Evolutionary conservation across 2,888 invertebrate genomes (phyloP).

Genomic region (Phragmatobia fuliginosa): DNA sequence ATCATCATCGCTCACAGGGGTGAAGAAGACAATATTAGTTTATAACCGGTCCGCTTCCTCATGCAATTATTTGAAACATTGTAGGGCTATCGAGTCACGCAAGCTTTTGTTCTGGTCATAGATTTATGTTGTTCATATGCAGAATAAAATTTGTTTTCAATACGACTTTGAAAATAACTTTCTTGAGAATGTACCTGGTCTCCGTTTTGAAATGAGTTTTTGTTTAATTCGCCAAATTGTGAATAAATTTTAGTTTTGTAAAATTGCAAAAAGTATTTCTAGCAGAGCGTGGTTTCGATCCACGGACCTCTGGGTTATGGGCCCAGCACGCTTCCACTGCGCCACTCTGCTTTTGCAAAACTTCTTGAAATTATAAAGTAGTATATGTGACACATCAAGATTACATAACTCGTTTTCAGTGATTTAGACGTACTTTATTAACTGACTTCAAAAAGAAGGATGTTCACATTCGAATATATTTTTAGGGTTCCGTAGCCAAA

Average conservation of each 20-base stretch:
- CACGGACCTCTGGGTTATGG: slow-evolving; percentile 96
- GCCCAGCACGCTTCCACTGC: slow-evolving; percentile 94
- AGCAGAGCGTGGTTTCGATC: slow-evolving; percentile 95
- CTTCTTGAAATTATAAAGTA: slow-evolving; percentile 11
- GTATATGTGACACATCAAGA: neutral
- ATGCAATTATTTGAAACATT: slow-evolving; percentile 57
- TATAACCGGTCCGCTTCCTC: slow-evolving; percentile 59
- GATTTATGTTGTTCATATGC: slow-evolving; percentile 14
- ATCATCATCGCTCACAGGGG: slow-evolving; percentile 75
- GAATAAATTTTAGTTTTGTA: neutral
- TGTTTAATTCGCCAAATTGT: too few relatives aligned
- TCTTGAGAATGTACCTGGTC: too few relatives aligned
- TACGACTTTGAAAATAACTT: neutral
- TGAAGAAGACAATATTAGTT: slow-evolving; percentile 66
- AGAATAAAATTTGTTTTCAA: neutral
- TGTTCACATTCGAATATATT: too few relatives aligned
- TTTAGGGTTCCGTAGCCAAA: too few relatives aligned
- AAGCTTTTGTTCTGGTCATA: slow-evolving; percentile 32
- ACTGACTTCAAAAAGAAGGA: too few relatives aligned
- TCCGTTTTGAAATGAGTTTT: too few relatives aligned
- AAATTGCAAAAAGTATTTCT: slow-evolving; percentile 53
- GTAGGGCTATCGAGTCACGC: slow-evolving; percentile 49
- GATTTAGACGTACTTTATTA: too few relatives aligned
- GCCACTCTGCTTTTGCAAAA: slow-evolving; percentile 89
- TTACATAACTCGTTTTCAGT: neutral